Conservation (phyloP, 30 jellyfish, hydroid and myxozoan species). For the Cassiopea andromeda region DNA sequence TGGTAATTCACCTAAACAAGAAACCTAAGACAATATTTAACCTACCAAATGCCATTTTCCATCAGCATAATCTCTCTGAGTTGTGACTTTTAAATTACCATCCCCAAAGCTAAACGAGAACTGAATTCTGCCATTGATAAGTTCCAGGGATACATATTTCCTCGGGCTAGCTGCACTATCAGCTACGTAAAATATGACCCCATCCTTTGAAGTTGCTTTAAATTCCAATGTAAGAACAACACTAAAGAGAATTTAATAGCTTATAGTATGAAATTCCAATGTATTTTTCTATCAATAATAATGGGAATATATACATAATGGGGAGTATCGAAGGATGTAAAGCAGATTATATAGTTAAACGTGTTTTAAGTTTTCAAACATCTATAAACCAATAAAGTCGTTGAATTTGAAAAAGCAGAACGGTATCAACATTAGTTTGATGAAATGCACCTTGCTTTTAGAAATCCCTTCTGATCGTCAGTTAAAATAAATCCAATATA, state of each 20-base stretch:
- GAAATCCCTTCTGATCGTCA: constrained; percentile 62
- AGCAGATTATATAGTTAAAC: no score
- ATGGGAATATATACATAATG: no score
- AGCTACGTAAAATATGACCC: constrained; percentile 87
- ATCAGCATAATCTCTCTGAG: constrained; percentile 77
- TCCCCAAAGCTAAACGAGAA: constrained; percentile 70
- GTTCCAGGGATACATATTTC: constrained; percentile 79
- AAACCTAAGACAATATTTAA: background rate
- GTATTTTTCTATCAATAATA: no score
- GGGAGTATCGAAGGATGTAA: no score
- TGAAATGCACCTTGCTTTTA: constrained; percentile 64
- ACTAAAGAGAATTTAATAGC: constrained; percentile 34
- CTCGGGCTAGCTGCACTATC: constrained; percentile 77
- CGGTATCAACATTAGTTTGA: no score
- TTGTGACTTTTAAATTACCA: constrained; percentile 38
- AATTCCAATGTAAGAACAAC: constrained; percentile 90
- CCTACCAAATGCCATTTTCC: constrained; percentile 92
- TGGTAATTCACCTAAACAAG: no score
- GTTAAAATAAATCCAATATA: constrained; percentile 77
- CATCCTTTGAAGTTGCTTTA: constrained; percentile 85
- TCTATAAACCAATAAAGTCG: no score
- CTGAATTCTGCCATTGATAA: constrained; percentile 76
- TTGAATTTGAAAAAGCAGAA: no score
- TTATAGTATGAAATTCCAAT: no score
- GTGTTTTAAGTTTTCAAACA: no score